phyloP scores from a whole-genome alignment of 2,113 vertebrate species.

The Mirza zaza region DNA sequence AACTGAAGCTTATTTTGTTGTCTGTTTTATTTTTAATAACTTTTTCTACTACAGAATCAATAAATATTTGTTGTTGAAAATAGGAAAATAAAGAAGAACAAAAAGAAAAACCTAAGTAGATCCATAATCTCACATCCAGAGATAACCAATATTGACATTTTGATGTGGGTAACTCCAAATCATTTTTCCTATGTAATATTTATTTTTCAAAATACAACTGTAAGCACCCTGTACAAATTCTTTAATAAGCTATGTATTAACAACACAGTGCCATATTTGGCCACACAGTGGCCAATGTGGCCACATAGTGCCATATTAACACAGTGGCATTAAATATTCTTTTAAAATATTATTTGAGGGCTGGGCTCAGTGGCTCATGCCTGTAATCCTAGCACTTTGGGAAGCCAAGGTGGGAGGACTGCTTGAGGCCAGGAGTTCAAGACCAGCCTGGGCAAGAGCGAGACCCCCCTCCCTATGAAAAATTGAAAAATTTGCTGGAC shows the following conservation, averaged over 20 bases:
- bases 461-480: no score
- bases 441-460: no score
- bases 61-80: constrained; percentile 47
- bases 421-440: no score
- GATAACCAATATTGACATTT: not conserved
- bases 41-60: constrained; percentile 54
- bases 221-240: not conserved
- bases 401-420: no score
- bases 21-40: constrained; percentile 49
- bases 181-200: not conserved
- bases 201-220: not conserved
- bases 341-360: not conserved
- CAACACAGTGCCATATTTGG: not conserved
- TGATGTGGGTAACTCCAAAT: not conserved
- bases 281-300: no score
- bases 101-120: not conserved
- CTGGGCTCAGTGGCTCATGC: no score
- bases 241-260: not conserved
- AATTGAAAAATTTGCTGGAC: no score
- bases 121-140: not conserved
- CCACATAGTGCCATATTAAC: not conserved
- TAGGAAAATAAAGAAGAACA: not conserved
- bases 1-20: constrained; percentile 52
- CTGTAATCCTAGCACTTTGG: no score
- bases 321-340: not conserved